Evolutionary conservation across 64 coral and sea anemone genomes (phyloP).

Genomic region (Anthopleura sola): DNA sequence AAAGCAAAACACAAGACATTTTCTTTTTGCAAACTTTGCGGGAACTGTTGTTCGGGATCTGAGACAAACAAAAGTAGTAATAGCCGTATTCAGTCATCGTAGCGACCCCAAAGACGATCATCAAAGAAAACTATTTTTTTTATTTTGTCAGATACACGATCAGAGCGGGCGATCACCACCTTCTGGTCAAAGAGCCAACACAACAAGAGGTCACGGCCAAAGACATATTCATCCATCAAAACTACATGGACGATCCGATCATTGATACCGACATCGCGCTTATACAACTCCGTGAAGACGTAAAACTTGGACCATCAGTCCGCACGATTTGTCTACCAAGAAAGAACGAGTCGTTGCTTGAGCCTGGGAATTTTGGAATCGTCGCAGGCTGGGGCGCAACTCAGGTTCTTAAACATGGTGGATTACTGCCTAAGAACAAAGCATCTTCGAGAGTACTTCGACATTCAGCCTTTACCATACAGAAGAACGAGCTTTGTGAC

Average conservation of each 20-base stretch:
- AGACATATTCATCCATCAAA: constrained; percentile 26
- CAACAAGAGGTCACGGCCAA: constrained; percentile 22
- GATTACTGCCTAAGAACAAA: neutral
- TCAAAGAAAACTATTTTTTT: constrained; percentile 2
- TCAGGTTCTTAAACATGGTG: neutral
- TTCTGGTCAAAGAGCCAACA: constrained; percentile 7
- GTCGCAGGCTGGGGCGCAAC: constrained; percentile 63
- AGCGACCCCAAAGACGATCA: neutral
- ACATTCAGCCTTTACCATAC: constrained; percentile 35
- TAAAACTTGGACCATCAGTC: constrained; percentile 43
- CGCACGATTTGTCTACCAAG: constrained; percentile 67
- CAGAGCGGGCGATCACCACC: constrained; percentile 39
- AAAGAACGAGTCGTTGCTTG: constrained; percentile 32
- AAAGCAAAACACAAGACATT: no score
- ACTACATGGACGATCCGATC: neutral
- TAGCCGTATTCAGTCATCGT: no score
- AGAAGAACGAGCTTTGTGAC: constrained; percentile 23
- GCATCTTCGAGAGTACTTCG: constrained; percentile 28
- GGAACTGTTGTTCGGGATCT: no score
- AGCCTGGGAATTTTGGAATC: constrained; percentile 25
- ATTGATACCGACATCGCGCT: constrained; percentile 52
- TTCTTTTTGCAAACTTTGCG: no score
- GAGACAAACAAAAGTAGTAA: no score
- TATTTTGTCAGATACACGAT: constrained; percentile 36
- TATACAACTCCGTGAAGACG: constrained; percentile 30